Evolutionary conservation across 2,797 vertebrate genomes (phyloP).

Genomic region (Gambusia yucatana): DNA sequence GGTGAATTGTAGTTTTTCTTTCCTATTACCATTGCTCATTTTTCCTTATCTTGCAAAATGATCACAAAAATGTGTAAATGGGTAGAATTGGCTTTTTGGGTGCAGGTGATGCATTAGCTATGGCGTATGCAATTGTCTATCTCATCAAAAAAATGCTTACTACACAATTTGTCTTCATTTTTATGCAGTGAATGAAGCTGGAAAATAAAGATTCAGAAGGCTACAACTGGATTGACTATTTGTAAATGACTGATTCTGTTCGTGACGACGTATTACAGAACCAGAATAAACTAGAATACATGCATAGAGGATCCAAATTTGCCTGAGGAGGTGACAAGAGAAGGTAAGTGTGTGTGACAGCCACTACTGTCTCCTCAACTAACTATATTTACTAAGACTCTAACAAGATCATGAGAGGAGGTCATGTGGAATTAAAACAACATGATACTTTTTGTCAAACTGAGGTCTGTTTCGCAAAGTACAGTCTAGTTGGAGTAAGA

Average conservation of each 20-base stretch:
- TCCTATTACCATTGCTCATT: background rate
- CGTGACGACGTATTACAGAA: background rate
- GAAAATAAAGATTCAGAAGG: background rate
- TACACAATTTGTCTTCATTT: background rate
- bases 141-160: background rate
- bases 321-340: background rate
- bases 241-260: background rate
- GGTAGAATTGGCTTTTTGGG: background rate
- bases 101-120: background rate
- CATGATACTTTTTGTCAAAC: background rate
- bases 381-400: background rate
- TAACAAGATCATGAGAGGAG: background rate
- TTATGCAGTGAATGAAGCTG: background rate
- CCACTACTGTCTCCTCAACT: background rate
- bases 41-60: background rate
- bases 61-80: background rate
- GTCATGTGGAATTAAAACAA: background rate
- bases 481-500: background rate
- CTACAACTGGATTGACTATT: background rate
- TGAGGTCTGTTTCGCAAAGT: background rate
- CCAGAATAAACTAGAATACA: constrained; percentile 1
- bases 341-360: background rate
- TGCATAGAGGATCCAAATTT: background rate
- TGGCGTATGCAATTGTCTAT: background rate
- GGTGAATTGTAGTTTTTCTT: background rate